Conservation (phyloP, 2,888 invertebrate genomes). For the Hanleya hanleyi region DNA sequence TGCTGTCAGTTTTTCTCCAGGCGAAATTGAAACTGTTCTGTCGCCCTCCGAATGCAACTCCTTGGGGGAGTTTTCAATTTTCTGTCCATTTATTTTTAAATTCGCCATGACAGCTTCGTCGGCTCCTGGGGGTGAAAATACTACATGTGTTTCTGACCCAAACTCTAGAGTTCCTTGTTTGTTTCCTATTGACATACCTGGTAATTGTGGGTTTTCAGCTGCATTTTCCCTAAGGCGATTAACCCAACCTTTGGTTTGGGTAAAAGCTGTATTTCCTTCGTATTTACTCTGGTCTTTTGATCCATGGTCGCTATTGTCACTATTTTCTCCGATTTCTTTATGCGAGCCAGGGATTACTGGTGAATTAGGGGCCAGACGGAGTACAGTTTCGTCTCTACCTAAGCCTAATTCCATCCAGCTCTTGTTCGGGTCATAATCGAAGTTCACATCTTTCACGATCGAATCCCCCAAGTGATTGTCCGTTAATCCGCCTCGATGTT, state of each 20-base stretch:
- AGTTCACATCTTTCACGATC: neutral
- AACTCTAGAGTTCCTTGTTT: too few relatives aligned
- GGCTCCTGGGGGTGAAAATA: too few relatives aligned
- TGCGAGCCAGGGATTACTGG: neutral
- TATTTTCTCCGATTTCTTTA: neutral
- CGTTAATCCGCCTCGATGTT: neutral
- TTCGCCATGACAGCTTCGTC: neutral
- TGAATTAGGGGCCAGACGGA: neutral
- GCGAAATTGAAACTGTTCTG: neutral
- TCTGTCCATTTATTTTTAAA: neutral
- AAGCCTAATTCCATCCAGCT: neutral
- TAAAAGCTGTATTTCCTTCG: too few relatives aligned
- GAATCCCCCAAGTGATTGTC: neutral
- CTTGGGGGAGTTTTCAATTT: neutral
- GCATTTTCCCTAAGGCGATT: neutral
- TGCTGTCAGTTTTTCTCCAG: neutral
- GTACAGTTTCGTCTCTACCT: neutral
- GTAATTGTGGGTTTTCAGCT: too few relatives aligned
- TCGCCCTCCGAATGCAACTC: neutral
- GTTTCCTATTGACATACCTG: too few relatives aligned
- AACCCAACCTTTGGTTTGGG: neutral
- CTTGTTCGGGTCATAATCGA: neutral
- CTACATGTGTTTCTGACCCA: too few relatives aligned
- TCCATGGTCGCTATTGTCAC: neutral
- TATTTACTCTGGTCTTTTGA: neutral